A percentile compares a stretch with the other conserved stretches of the same genome.
These are phyloP conservation scores for Zaprionus bogoriensis DNA, from an alignment of 2,888 invertebrate genomes.

Conservation along the genomic window DNA sequence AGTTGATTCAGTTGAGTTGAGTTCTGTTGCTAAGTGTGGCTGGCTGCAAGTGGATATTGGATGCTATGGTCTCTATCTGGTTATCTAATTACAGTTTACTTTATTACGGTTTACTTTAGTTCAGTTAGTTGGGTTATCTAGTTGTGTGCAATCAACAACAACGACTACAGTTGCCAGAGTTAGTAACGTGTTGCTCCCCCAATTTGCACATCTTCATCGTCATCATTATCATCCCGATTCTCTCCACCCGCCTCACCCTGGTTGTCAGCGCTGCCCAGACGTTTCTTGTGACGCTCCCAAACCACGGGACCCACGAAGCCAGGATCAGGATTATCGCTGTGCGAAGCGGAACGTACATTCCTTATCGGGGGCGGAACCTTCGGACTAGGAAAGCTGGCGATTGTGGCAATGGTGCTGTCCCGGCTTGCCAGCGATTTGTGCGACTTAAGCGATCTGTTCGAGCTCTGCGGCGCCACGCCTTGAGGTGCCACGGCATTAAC, in stretches of 20 bases:
- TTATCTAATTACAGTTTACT: constrained; percentile 39
- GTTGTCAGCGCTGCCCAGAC: constrained; percentile 81
- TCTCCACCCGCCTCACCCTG: constrained; percentile 69
- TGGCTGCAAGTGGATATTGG: constrained; percentile 41
- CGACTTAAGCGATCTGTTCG: constrained; percentile 59
- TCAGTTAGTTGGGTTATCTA: not conserved
- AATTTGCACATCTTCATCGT: constrained; percentile 64
- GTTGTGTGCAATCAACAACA: constrained; percentile 54
- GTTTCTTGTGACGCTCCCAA: constrained; percentile 91
- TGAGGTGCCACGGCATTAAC: constrained; percentile 75
- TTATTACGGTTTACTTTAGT: not conserved
- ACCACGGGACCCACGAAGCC: constrained; percentile 93
- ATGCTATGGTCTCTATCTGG: constrained; percentile 27
- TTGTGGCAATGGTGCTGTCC: constrained; percentile 68
- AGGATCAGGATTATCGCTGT: constrained; percentile 91
- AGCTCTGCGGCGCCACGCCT: constrained; percentile 39
- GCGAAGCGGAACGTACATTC: constrained; percentile 84
- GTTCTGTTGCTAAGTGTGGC: constrained; percentile 34
- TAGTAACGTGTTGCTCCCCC: constrained; percentile 71
- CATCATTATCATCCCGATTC: constrained; percentile 36
- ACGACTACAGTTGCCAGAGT: constrained; percentile 61
- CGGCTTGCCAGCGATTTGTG: constrained; percentile 55
- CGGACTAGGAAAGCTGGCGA: constrained; percentile 76
- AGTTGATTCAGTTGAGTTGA: constrained; percentile 49
- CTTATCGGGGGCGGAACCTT: constrained; percentile 71